These are phyloP conservation scores for Cnemophilus loriae DNA, from an alignment of 2,113 vertebrate genomes.

Conservation along the genomic window DNA sequence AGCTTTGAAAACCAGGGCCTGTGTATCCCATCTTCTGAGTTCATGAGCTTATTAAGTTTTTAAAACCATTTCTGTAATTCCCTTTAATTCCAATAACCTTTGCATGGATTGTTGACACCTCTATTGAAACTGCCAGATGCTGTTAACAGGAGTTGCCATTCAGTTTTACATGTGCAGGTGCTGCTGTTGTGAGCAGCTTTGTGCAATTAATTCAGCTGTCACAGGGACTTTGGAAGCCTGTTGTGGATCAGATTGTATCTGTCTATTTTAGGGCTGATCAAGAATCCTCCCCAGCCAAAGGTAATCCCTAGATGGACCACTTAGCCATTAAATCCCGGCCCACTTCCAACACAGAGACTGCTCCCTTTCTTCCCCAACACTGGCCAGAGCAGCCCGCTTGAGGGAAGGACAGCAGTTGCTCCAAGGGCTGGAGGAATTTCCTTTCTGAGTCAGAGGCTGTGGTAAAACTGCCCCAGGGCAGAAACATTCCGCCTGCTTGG, in stretches of 20 bases:
- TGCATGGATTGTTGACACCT: constrained; percentile 40
- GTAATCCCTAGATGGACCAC: neutral
- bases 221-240: neutral
- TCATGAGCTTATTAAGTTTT: constrained; percentile 39
- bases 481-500: neutral
- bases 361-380: neutral
- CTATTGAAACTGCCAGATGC: constrained; percentile 41
- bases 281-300: neutral
- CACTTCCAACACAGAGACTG: neutral
- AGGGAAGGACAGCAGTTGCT: neutral
- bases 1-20: neutral
- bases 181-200: constrained; percentile 9
- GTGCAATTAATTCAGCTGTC: constrained; percentile 43
- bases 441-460: neutral
- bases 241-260: neutral
- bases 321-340: neutral
- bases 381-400: neutral
- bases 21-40: neutral
- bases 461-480: neutral
- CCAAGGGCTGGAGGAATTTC: neutral
- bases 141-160: constrained; percentile 16
- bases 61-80: constrained; percentile 37
- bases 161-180: constrained; percentile 23
- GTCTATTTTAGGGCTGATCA: neutral
- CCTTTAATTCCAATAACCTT: constrained; percentile 47